phyloP scores from a whole-genome alignment of 2,888 invertebrate genomes.

The Acanthosepion esculentum region DNA sequence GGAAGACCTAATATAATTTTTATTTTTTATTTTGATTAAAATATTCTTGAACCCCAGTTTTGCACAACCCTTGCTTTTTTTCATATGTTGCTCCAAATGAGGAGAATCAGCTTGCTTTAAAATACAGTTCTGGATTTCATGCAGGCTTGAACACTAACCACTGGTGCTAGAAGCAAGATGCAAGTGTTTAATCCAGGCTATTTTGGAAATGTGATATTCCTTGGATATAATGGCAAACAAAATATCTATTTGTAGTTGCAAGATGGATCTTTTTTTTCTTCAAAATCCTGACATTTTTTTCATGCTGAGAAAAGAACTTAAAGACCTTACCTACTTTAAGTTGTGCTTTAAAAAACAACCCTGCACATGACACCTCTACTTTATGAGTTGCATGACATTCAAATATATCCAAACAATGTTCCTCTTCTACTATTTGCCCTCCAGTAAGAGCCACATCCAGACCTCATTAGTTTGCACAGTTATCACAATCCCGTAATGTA shows the following conservation, averaged over 20 bases:
- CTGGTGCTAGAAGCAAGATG: no score
- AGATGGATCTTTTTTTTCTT: background rate
- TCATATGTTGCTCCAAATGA: no score
- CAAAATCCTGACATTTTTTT: background rate
- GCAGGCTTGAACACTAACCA: no score
- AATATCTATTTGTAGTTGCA: background rate
- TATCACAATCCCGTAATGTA: background rate
- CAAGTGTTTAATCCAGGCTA: no score
- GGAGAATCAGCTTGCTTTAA: no score
- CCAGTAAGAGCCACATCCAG: background rate
- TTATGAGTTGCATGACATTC: background rate
- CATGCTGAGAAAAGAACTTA: background rate
- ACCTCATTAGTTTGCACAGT: background rate
- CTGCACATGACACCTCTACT: background rate
- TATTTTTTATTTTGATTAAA: no score
- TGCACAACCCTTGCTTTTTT: no score
- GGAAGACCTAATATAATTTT: no score
- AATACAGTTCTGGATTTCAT: no score
- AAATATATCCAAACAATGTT: background rate
- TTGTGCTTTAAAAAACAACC: background rate
- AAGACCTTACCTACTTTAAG: background rate
- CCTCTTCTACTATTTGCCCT: background rate
- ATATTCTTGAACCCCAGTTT: no score
- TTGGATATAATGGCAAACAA: background rate
- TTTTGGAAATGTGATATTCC: background rate